Percentiles rank a stretch among this genome's conserved stretches.
Evolutionary conservation across 2,113 vertebrate species (phyloP).

Genomic region (Falco punctatus): DNA sequence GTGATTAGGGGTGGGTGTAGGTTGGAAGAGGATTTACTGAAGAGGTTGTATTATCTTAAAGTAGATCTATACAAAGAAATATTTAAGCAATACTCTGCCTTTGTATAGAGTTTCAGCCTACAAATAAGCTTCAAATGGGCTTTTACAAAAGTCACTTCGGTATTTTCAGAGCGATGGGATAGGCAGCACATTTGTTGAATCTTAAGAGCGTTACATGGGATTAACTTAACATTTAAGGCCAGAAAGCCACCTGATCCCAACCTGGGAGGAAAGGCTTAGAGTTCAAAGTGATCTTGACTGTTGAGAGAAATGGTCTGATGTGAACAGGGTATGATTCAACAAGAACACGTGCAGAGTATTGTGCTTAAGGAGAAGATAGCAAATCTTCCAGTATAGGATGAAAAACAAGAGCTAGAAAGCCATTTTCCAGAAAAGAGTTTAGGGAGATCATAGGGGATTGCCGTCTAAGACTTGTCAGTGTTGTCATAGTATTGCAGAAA

Average conservation of each 20-base stretch:
- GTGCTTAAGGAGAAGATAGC: neutral
- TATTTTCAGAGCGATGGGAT: neutral
- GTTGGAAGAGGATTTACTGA: constrained; percentile 29
- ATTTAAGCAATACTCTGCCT: constrained; percentile 40
- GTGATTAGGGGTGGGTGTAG: constrained; percentile 40
- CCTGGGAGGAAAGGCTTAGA: neutral
- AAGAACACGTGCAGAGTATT: neutral
- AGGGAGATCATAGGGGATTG: neutral
- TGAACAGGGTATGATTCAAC: neutral
- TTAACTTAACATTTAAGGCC: neutral
- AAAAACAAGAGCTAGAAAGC: neutral
- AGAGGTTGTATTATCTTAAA: constrained; percentile 50
- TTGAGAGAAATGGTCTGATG: neutral
- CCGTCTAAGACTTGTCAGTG: neutral
- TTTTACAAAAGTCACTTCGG: neutral
- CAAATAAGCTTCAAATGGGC: neutral
- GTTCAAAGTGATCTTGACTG: neutral
- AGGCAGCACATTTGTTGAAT: neutral
- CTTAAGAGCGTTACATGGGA: neutral
- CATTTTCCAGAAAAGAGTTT: neutral
- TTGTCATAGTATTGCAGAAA: neutral
- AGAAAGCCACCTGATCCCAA: neutral
- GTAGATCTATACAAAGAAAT: constrained; percentile 22
- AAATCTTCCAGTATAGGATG: neutral
- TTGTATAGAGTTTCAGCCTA: constrained; percentile 11